Percentiles rank a stretch among this genome's conserved stretches.
These are phyloP conservation scores for Pristionchus japonicus DNA, from an alignment of 2,888 invertebrate species.

Conservation along the genomic window DNA sequence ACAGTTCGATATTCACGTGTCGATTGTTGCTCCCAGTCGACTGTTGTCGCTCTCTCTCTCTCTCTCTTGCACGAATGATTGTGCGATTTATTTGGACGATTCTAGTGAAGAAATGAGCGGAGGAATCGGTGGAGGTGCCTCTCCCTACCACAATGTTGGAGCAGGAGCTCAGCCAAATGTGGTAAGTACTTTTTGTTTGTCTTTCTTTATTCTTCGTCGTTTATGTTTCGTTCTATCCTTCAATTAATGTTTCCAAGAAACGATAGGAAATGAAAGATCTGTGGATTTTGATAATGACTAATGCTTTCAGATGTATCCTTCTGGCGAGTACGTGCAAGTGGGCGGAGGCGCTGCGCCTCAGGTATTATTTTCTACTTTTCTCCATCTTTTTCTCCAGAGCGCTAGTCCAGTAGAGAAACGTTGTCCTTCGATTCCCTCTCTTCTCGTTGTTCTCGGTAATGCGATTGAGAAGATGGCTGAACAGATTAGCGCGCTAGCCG, in stretches of 20 bases:
- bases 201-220: too few relatives aligned
- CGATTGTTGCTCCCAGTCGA: not conserved
- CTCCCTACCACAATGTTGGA: not conserved
- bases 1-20: not conserved
- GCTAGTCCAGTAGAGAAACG: too few relatives aligned
- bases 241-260: too few relatives aligned
- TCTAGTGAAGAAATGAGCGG: constrained; percentile 14
- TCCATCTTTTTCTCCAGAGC: too few relatives aligned
- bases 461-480: too few relatives aligned
- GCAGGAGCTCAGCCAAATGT: not conserved
- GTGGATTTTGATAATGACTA: not conserved
- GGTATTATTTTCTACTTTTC: not conserved
- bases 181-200: not conserved
- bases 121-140: constrained; percentile 2
- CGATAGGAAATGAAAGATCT: too few relatives aligned
- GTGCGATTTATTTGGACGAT: not conserved
- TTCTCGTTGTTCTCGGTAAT: too few relatives aligned
- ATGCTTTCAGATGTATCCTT: not conserved
- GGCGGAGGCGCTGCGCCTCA: not conserved
- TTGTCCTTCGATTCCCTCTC: too few relatives aligned
- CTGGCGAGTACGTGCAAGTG: not conserved
- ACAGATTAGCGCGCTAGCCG: too few relatives aligned
- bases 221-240: too few relatives aligned
- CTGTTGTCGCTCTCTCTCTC: not conserved
- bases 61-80: not conserved